Evolutionary conservation across 2,888 invertebrate species (phyloP), one percentile per base, ranked within the genome.

Genomic region (Isoperla grammatica): DNA sequence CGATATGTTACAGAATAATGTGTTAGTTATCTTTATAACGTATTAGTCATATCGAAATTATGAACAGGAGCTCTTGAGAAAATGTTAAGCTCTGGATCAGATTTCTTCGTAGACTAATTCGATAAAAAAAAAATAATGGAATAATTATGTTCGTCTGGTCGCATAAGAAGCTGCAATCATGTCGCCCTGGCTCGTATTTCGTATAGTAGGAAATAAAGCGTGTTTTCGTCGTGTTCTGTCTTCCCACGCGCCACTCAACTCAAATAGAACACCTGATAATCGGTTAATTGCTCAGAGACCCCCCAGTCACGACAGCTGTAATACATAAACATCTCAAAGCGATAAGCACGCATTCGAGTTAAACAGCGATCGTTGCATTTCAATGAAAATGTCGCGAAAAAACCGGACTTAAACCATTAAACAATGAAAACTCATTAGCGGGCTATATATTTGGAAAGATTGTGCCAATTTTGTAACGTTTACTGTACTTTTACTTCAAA

Each of bases 211-310:
- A 40, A 40, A 13, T 12, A 40, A 40, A 13, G 40, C 15, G 29
- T 29, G 29, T 29, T 29, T n/a, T 29, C 29, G 29, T 20, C 49
- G 22, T 20, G 49, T 50, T 50, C 12, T 5, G 19, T 17, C 4
- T 12, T 3, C 53, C 53, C 39, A 53, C 53, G 39, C 53, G 37
- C 39, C 53, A 53, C 53, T 53, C 53, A 53, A 20, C 53, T 17
- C 46, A 12, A 12, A 20, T 19, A 46, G 46, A 22, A 19, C 46
- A 15, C 17, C 19, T 45, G 39, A 37, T 53, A 37, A 17, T 39
- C 53, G 39, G 37, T 37, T 53, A 53, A 53, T 53, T 53, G 53
- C 53, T 53, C 39, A 20, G 15, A 53, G 53, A 53, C 53, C 53
- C 37, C 53, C 53, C 53, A 53, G 53, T 17, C 20, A 15, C 39